Base-by-base conservation (phyloP, 2,113 vertebrate genomes). In the Rhea americana region DNA sequence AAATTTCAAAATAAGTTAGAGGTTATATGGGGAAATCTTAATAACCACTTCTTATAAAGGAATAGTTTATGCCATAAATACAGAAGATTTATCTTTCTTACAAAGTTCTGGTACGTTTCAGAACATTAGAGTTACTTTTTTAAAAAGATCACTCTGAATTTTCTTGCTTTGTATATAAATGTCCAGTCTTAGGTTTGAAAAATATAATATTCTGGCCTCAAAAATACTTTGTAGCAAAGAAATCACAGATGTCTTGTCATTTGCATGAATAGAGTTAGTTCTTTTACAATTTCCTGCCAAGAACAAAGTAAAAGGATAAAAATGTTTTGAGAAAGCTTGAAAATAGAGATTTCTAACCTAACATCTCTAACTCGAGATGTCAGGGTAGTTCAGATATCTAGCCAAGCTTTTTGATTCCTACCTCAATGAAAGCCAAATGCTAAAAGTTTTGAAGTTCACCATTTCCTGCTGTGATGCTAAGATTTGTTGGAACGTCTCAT, bases 371-470 rank as follows among this genome's bases (percentile, higher is more conserved):
- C 24, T 93, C 82, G 87, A 25, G 45, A 71, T 82, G 67, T 77
- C 63, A 70, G 43, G 47, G 35, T 59, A 43, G 30, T 62, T 85
- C 61, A 53, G 58, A 76, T 89, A 51, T 45, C 41, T 63, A 24
- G 28, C 28, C 2, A 1, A 56, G 14, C 22, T 89, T 71, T 92
- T 89, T 89, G 87, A 91, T 87, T 94, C 45, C 63, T 85, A 66
- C 87, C 48, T 92, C 45, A 61, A 55, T 79, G 58, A 92, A 93
- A 95, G 81, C 48, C 81, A 93, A 93, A 73, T 92, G 41, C 26
- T 62, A 7, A 16, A 78, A 87, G 39, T 85, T 82, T 73, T 79
- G 48, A 92, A 91, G 77, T 59, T 89, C 55, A 73, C 4, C 11
- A 30, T 87, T 79, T 76, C 78, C 67, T 66, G 45, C 81, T 87